A percentile compares a stretch with the other conserved stretches of the same genome.
These are phyloP conservation scores for Formica selysi DNA, from an alignment of 1,140 invertebrate species.

Conservation along the genomic window DNA sequence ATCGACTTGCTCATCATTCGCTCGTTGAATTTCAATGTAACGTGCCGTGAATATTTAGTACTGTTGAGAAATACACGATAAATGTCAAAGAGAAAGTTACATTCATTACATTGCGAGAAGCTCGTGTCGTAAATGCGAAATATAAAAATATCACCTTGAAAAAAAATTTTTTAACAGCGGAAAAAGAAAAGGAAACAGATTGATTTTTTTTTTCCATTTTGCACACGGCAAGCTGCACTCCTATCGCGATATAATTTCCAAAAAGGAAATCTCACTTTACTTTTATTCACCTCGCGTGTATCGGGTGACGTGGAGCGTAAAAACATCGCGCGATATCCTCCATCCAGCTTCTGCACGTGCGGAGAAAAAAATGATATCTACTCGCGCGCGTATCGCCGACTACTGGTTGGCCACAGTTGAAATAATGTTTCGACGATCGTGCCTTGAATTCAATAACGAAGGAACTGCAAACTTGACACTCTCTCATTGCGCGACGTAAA, in stretches of 20 bases:
- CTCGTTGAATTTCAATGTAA: constrained; percentile 51
- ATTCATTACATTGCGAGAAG: not conserved
- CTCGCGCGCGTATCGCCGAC: constrained; percentile 17
- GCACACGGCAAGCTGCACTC: not conserved
- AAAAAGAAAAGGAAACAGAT: not conserved
- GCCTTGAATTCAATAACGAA: constrained; percentile 45
- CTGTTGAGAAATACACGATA: constrained; percentile 11
- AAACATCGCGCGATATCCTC: constrained; percentile 64
- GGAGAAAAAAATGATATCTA: constrained; percentile 69
- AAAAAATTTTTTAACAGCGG: not conserved
- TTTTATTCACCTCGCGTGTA: constrained; percentile 66
- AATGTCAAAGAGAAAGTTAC: constrained; percentile 17
- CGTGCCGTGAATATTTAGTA: constrained; percentile 40
- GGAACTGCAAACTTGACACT: constrained; percentile 29
- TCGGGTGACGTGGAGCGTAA: constrained; percentile 74
- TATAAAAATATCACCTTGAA: not conserved
- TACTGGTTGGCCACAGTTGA: constrained; percentile 49
- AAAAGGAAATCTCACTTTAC: constrained; percentile 76
- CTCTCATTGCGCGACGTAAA: constrained; percentile 8
- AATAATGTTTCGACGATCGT: constrained; percentile 60
- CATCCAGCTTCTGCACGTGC: constrained; percentile 62
- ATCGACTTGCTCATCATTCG: constrained; percentile 58
- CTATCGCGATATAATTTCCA: constrained; percentile 54
- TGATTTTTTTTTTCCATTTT: constrained; percentile 12
- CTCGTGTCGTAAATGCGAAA: constrained; percentile 18